Evolutionary conservation across 92 coral and sea anemone species (phyloP), one percentile per base, ranked within the genome.

Genomic region (Umimayanthus chanpuru): DNA sequence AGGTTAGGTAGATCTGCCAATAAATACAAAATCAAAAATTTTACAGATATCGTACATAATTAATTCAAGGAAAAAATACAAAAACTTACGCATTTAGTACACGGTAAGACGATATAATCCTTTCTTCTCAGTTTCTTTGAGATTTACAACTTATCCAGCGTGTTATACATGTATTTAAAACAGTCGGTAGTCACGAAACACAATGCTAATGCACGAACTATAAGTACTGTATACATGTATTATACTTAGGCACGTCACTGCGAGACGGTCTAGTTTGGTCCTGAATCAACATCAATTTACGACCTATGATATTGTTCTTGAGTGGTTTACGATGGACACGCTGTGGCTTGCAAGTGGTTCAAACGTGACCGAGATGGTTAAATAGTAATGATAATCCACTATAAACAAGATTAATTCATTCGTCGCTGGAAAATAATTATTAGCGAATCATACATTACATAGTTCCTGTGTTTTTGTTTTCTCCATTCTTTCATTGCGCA

Each of bases 241-340:
- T 32, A 1, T 53, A 11, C 14, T 18, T 4, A 1, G 58, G 58
- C 58, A 53, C 58, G 18, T 2, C 58, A 47, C 11, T 15, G 44
- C n/a, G 30, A 79, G 74, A 25, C 65, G 9, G 61, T 47, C 82
- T 26, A 79, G 70, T 30, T 66, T 32, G 44, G 29, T 1, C 84
- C 41, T 56, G 70, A 16, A 80, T 53, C 84, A 80, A 80, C 14
- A 80, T 80, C 10, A 80, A 56, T 32, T 32, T 32, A 30, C 56
- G 23, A 15, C 29, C 68, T 14, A 21, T 55, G 18, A 5, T 66
- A 56, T 56, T 80, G 29, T 80, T 30, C 66, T 30, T 28, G 5
- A 53, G 1, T 16, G 25, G 84, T 29, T 80, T 20, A 11, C 44
- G 20, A 29, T 40, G 84, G 29, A 55, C 72, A 32, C 18, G 84